These are phyloP conservation scores for Chalcosyrphus nemorum DNA, from an alignment of 2,888 invertebrate genomes.

Conservation along the genomic window DNA sequence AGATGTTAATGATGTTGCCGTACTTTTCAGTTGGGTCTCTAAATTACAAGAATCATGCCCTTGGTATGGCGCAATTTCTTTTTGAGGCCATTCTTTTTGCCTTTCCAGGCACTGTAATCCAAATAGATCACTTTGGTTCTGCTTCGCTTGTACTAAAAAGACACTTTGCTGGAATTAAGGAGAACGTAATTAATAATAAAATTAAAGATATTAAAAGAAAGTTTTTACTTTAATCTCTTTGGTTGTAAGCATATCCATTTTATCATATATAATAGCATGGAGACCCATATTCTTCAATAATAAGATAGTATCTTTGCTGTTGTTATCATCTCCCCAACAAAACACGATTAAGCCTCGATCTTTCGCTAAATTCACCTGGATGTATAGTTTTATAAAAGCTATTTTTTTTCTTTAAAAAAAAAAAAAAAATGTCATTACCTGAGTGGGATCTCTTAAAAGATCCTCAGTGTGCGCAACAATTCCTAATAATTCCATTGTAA, in stretches of 20 bases:
- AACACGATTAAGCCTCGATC: constrained; percentile 93
- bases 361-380: constrained; percentile 89
- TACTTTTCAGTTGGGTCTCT: constrained; percentile 7
- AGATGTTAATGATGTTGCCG: constrained; percentile 24
- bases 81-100: constrained; percentile 70
- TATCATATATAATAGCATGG: constrained; percentile 98
- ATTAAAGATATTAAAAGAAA: not conserved
- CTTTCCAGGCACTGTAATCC: constrained; percentile 80
- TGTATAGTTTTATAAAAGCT: not conserved
- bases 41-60: not conserved
- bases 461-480: constrained; percentile 97
- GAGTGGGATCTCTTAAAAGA: constrained; percentile 90
- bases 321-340: constrained; percentile 99
- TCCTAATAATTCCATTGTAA: constrained; percentile 92
- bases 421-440: constrained; percentile 83
- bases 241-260: constrained; percentile 85
- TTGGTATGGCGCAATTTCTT: not conserved
- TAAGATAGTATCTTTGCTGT: constrained; percentile 92
- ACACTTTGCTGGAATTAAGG: constrained; percentile 87
- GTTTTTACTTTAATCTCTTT: constrained; percentile 80
- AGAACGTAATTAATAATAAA: not conserved
- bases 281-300: constrained; percentile 94
- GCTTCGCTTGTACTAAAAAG: constrained; percentile 90
- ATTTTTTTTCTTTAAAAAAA: not conserved
- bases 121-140: constrained; percentile 84